Evolutionary conservation across 2,888 invertebrate genomes (phyloP).

Genomic region (Cephus rjabovi): DNA sequence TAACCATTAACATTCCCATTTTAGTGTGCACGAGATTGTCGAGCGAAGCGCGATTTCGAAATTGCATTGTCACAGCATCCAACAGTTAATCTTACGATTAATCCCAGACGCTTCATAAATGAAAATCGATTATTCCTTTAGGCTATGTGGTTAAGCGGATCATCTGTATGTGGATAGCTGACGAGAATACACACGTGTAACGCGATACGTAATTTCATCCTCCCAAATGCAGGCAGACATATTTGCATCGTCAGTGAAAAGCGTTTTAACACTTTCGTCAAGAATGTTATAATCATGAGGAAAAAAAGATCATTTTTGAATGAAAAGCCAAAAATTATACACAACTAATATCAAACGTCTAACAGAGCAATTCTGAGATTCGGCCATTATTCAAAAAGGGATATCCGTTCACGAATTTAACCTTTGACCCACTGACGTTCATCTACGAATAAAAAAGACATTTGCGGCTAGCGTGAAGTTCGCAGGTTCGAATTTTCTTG

Average conservation of each 20-base stretch:
- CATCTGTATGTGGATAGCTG: background rate
- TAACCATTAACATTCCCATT: slow-evolving; percentile 25
- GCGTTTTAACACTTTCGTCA: background rate
- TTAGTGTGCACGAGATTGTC: slow-evolving; percentile 34
- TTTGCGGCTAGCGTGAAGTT: background rate
- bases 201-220: background rate
- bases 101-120: background rate
- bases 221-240: background rate
- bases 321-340: background rate
- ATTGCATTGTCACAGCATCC: slow-evolving; percentile 21
- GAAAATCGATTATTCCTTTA: background rate
- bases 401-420: background rate
- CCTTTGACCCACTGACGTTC: background rate
- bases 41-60: slow-evolving; percentile 35
- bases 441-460: background rate
- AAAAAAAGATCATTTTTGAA: background rate
- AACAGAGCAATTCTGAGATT: background rate
- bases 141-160: background rate
- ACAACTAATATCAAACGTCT: background rate
- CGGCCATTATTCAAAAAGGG: background rate
- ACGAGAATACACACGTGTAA: background rate
- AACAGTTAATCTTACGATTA: background rate
- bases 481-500: background rate
- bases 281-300: background rate
- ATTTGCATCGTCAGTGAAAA: background rate